Base-by-base conservation (phyloP, 2,888 invertebrate genomes). In the Drosophila subquinaria region DNA sequence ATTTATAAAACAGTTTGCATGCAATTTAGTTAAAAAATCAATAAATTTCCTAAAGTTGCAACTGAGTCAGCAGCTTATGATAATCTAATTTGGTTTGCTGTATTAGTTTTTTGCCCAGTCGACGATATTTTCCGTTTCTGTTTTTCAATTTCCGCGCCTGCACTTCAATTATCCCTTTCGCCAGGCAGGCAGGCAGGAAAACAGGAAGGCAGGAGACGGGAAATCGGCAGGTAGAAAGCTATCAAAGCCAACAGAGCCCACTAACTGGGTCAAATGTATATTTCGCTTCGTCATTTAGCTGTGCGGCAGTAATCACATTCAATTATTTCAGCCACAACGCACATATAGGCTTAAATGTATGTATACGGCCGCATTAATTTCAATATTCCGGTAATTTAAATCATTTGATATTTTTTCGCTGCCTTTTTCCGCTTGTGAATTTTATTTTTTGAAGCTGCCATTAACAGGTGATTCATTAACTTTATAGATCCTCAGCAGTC, bases 61-160 rank as follows among this genome's bases (percentile, higher is more conserved):
- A n/a, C 17, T 61, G 23, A 38, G 20, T 47, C 55, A 59, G 35
- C 42, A 51, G 74, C 68, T 68, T 56, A 63, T 56, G 59, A 53
- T 76, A 79, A 75, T 75, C 76, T 55, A 75, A 79, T 76, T 79
- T 74, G 61, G 61, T 53, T 40, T 33, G 53, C 57, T 53, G 62
- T 69, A 52, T 59, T 47, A 51, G 69, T 64, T 57, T 55, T 47
- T 47, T 65, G 65, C 62, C 47, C 59, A 63, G 55, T 75, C 51
- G 62, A 69, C 69, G 65, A 66, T 75, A 79, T 76, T 79, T 79
- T 79, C 69, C 76, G 75, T 59, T 69, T 66, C 59, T 56, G 64
- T 65, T 79, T 80, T 86, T 89, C 87, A 86, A 83, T 86, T 82
- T 88, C 89, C 82, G 80, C 71, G 87, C 59, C 64, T 89, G 69